These are phyloP conservation scores for Terrapene triunguis DNA, from an alignment of 2,113 vertebrate species.

Conservation along the genomic window DNA sequence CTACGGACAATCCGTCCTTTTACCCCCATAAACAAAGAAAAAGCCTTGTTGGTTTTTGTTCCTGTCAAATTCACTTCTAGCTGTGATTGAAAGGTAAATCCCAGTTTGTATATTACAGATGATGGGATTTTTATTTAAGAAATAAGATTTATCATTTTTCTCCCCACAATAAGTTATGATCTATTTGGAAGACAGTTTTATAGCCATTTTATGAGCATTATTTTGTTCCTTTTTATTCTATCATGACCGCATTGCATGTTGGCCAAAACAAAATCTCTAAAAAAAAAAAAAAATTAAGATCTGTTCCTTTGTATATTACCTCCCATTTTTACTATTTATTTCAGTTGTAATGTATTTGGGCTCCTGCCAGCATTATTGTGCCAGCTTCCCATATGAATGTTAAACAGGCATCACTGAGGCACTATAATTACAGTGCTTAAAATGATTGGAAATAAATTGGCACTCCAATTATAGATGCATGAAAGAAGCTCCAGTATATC, in stretches of 20 bases:
- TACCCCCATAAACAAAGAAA: not conserved
- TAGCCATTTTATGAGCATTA: slow-evolving; percentile 10
- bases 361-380: slow-evolving; percentile 72
- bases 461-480: slow-evolving; percentile 84
- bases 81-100: not conserved
- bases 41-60: not conserved
- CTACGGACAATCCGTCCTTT: not conserved
- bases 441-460: slow-evolving; percentile 88
- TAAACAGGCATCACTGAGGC: slow-evolving; percentile 83
- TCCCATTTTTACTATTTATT: slow-evolving; percentile 67
- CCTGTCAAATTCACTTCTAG: not conserved
- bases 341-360: slow-evolving; percentile 73
- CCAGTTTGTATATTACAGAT: not conserved
- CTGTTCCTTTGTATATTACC: slow-evolving; percentile 43
- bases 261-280: slow-evolving; percentile 48
- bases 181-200: slow-evolving; percentile 40
- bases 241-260: not conserved
- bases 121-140: not conserved
- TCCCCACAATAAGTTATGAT: not conserved
- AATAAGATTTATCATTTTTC: not conserved
- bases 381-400: slow-evolving; percentile 77
- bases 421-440: slow-evolving; percentile 85
- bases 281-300: slow-evolving; percentile 58
- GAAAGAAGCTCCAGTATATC: slow-evolving; percentile 80
- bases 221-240: slow-evolving; percentile 34